Percentiles rank a stretch among this genome's conserved stretches.
Conservation (phyloP, 2,888 invertebrate species). For the Tinea semifulvella region DNA sequence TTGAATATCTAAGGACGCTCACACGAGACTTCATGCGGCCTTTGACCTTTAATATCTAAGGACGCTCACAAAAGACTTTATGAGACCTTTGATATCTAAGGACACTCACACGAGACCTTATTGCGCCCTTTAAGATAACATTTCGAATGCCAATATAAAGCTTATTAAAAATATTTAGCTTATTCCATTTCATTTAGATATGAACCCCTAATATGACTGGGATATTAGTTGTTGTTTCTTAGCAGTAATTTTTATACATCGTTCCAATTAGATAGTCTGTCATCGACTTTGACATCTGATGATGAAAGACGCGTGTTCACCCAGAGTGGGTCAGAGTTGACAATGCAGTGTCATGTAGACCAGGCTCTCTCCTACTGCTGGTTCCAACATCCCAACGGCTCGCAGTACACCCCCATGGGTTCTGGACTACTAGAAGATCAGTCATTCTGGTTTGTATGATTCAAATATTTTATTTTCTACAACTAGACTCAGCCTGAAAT, state of each 20-base stretch:
- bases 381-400: slow-evolving; percentile 54
- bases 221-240: background rate
- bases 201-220: background rate
- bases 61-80: background rate
- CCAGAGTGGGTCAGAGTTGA: slow-evolving; percentile 33
- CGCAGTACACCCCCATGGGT: slow-evolving; percentile 41
- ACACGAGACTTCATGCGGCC: background rate
- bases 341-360: slow-evolving; percentile 39
- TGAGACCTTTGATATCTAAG: background rate
- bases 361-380: slow-evolving; percentile 50
- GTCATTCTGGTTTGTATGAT: slow-evolving; percentile 35
- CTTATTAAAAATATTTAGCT: background rate
- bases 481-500: too few species aligned
- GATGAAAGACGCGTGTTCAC: slow-evolving; percentile 30
- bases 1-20: background rate
- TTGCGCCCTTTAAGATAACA: background rate
- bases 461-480: too few species aligned
- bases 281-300: background rate
- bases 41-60: background rate
- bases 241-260: background rate
- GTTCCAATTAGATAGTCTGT: background rate
- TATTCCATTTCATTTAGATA: background rate
- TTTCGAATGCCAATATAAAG: background rate
- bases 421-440: slow-evolving; percentile 26
- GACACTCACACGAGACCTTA: background rate